phyloP scores from a whole-genome alignment of 2,113 vertebrate genomes.

The Corythoichthys intestinalis region DNA sequence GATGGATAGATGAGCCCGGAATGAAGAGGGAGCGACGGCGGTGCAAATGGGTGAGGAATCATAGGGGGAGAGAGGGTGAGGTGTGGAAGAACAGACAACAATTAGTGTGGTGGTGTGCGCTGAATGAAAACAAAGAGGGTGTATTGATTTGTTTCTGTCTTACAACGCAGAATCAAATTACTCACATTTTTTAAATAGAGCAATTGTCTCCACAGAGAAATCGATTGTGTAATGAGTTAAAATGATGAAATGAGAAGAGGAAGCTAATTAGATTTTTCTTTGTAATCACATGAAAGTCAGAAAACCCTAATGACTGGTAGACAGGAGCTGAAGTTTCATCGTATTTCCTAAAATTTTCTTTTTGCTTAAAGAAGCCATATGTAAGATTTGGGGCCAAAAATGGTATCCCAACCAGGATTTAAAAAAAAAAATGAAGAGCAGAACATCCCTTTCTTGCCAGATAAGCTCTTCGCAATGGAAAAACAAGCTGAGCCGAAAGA shows the following conservation, averaged over 20 bases:
- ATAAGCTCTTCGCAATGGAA: too few relatives aligned
- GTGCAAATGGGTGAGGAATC: slow-evolving; percentile 49
- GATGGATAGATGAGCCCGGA: slow-evolving; percentile 66
- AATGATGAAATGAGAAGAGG: slow-evolving; percentile 28
- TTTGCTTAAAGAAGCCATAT: too few relatives aligned
- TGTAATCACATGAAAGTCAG: slow-evolving; percentile 31
- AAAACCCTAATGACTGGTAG: slow-evolving; percentile 20
- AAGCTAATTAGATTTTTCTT: slow-evolving; percentile 39
- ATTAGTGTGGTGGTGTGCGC: slow-evolving; percentile 68
- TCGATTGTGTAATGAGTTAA: slow-evolving; percentile 12
- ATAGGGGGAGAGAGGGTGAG: slow-evolving; percentile 50
- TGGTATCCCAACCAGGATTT: too few relatives aligned
- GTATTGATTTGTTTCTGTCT: slow-evolving; percentile 61
- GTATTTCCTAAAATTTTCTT: not conserved
- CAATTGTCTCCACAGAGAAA: slow-evolving; percentile 26
- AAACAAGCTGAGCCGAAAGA: too few relatives aligned
- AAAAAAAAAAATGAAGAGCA: too few relatives aligned
- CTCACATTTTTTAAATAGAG: slow-evolving; percentile 30
- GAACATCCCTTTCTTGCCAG: too few relatives aligned
- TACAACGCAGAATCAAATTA: slow-evolving; percentile 28
- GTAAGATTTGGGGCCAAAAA: too few relatives aligned
- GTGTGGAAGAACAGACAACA: slow-evolving; percentile 53
- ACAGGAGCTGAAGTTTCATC: not conserved
- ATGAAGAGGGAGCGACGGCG: slow-evolving; percentile 57
- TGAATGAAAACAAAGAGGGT: slow-evolving; percentile 64